Conservation (phyloP, 1,140 invertebrate genomes). For the Drosophila leontia region DNA sequence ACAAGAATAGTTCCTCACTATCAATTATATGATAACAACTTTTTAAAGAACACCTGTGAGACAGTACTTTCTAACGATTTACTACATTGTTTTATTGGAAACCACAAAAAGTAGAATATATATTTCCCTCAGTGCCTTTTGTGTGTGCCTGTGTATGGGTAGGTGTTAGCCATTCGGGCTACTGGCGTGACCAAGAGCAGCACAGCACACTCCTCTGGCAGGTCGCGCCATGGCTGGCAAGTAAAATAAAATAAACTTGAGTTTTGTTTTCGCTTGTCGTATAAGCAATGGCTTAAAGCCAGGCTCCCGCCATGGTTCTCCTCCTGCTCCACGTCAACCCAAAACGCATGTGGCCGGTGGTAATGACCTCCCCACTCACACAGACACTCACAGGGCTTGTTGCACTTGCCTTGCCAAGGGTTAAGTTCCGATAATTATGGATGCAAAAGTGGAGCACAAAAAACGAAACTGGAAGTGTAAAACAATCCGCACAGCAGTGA, state of each 20-base stretch:
- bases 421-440: slow-evolving; percentile 57
- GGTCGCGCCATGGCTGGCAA: slow-evolving; percentile 21
- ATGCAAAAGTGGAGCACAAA: slow-evolving; percentile 52
- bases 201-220: slow-evolving; percentile 14
- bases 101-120: not conserved
- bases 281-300: slow-evolving; percentile 72
- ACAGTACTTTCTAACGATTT: not conserved
- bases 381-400: slow-evolving; percentile 32
- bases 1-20: not conserved
- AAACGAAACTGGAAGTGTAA: slow-evolving; percentile 43
- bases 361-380: slow-evolving; percentile 62
- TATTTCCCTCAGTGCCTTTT: slow-evolving; percentile 4
- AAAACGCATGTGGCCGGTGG: slow-evolving; percentile 61
- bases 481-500: slow-evolving; percentile 30
- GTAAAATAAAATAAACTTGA: slow-evolving; percentile 74
- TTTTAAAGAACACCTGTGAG: not conserved
- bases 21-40: not conserved
- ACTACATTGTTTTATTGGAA: not conserved
- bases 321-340: slow-evolving; percentile 10
- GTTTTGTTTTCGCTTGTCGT: slow-evolving; percentile 70
- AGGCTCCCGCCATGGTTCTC: not conserved
- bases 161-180: slow-evolving; percentile 43
- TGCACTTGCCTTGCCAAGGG: slow-evolving; percentile 40
- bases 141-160: slow-evolving; percentile 9
- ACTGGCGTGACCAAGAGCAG: slow-evolving; percentile 25